Conservation (phyloP, 2,797 vertebrate genomes). For the Chrysocyon brachyurus region DNA sequence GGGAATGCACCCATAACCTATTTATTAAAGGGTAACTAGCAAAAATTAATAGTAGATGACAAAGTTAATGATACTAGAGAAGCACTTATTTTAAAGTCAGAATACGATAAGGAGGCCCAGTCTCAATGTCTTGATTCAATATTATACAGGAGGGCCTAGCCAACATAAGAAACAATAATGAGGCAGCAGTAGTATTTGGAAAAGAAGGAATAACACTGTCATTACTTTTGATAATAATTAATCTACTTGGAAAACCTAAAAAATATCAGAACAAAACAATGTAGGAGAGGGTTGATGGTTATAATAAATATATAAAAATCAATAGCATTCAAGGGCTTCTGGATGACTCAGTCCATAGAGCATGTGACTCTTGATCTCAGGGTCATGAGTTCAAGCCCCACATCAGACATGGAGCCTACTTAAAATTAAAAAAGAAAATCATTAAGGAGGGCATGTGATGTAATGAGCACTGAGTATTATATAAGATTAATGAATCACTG, state of each 20-base stretch:
- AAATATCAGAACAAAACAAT: constrained; percentile 26
- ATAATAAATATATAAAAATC: constrained; percentile 38
- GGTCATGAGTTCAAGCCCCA: background rate
- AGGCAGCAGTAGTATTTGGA: background rate
- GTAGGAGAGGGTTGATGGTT: background rate
- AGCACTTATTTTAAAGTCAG: constrained; percentile 29
- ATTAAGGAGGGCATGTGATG: no score
- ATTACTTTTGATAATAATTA: background rate
- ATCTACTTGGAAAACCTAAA: background rate
- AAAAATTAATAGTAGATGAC: constrained; percentile 3
- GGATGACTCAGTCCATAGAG: background rate
- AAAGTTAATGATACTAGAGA: background rate
- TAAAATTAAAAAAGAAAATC: background rate
- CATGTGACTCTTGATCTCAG: background rate
- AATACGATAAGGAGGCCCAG: background rate
- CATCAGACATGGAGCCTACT: background rate
- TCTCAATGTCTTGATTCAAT: background rate
- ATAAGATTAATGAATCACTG: no score
- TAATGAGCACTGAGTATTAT: no score
- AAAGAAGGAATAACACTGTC: background rate
- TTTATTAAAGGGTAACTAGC: constrained; percentile 26
- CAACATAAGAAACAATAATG: background rate
- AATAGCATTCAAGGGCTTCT: background rate
- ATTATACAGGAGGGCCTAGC: background rate
- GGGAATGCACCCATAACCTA: background rate